Conservation (phyloP, 2,797 vertebrate species). For the Benthosema pterotum region DNA sequence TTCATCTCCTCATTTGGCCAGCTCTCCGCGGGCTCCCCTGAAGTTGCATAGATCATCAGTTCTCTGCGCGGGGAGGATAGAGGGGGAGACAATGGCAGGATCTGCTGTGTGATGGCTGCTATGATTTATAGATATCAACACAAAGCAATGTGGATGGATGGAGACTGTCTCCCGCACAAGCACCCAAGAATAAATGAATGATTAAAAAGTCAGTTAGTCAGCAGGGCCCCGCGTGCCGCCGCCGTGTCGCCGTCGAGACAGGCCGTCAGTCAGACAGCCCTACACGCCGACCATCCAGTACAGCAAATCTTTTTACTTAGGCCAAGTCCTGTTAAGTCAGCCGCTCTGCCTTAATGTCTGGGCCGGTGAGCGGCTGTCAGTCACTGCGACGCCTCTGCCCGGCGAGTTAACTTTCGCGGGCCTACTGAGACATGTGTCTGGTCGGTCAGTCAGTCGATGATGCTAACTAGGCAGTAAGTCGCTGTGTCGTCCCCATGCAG, state of each 20-base stretch:
- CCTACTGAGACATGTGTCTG: too few relatives aligned
- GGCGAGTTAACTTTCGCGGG: too few relatives aligned
- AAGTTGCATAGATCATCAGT: constrained; percentile 91
- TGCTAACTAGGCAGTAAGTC: too few relatives aligned
- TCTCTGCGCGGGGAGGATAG: constrained; percentile 76
- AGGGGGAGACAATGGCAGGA: constrained; percentile 43
- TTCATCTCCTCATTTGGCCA: constrained; percentile 88
- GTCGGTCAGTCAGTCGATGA: constrained; percentile 50
- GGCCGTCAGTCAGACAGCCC: constrained; percentile 37
- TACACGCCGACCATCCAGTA: constrained; percentile 56
- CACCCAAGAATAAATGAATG: constrained; percentile 67
- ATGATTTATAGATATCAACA: constrained; percentile 74
- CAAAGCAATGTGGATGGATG: constrained; percentile 53
- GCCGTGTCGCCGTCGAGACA: constrained; percentile 22
- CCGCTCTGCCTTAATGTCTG: too few relatives aligned
- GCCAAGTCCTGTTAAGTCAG: constrained; percentile 46
- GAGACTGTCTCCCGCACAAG: constrained; percentile 60
- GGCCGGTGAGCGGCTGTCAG: too few relatives aligned
- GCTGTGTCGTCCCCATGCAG: too few relatives aligned
- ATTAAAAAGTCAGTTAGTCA: constrained; percentile 79
- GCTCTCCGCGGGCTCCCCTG: constrained; percentile 87
- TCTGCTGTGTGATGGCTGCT: constrained; percentile 23
- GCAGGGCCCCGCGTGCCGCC: constrained; percentile 37
- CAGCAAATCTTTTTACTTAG: constrained; percentile 71
- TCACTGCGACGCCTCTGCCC: too few relatives aligned